Evolutionary conservation across 2,113 vertebrate genomes (phyloP).

Genomic region (Strix uralensis): DNA sequence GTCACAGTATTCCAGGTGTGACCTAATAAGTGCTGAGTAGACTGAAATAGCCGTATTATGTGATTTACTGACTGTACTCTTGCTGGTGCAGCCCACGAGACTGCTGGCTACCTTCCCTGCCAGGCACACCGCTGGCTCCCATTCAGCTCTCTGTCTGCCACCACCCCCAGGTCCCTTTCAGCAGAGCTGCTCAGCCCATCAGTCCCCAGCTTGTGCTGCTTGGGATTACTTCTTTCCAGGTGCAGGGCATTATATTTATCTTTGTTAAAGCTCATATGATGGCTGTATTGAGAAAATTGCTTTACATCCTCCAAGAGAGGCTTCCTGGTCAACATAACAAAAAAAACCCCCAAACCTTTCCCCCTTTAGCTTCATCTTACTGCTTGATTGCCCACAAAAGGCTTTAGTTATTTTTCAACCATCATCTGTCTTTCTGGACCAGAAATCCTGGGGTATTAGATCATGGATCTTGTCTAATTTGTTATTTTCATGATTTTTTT

Average conservation of each 20-base stretch:
- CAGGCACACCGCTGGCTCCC: neutral
- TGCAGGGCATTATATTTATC: neutral
- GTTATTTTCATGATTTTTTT: neutral
- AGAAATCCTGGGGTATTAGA: slow-evolving; percentile 1
- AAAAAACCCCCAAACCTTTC: neutral
- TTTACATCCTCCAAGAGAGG: neutral
- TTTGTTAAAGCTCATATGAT: neutral
- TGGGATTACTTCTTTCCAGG: neutral
- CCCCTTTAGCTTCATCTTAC: neutral
- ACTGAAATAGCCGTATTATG: neutral
- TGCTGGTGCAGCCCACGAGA: neutral
- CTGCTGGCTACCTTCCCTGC: neutral
- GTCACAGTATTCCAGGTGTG: neutral
- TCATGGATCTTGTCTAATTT: neutral
- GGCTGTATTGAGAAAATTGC: neutral
- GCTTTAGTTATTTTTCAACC: neutral
- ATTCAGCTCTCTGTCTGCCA: neutral
- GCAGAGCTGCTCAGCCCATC: neutral
- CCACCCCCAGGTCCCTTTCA: neutral
- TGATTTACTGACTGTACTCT: neutral
- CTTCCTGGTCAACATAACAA: neutral
- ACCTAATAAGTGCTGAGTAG: neutral
- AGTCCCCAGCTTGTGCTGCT: neutral
- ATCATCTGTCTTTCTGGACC: neutral
- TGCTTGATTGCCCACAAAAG: neutral